phyloP scores from a whole-genome alignment of 2,888 invertebrate species.

The Eulithis testata region DNA sequence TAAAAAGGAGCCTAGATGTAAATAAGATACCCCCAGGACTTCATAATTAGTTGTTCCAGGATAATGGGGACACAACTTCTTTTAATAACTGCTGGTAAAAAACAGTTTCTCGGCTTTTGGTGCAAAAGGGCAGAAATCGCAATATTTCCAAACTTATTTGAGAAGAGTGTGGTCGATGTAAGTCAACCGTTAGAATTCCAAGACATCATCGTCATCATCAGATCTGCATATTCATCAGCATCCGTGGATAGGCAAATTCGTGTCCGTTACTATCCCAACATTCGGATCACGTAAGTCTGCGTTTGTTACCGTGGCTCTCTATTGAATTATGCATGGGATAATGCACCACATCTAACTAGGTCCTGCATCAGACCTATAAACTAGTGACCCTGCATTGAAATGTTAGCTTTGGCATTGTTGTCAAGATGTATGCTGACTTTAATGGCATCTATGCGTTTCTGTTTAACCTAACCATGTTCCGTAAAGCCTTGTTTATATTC shows the following conservation, averaged over 20 bases:
- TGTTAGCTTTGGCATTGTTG: conserved; percentile 48
- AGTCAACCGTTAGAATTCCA: conserved; percentile 77
- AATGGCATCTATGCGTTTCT: conserved; percentile 32
- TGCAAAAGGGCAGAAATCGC: background rate
- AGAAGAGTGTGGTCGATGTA: conserved; percentile 2
- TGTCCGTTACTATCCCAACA: conserved; percentile 66
- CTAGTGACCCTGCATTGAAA: conserved; percentile 53
- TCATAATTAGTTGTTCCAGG: too few relatives aligned
- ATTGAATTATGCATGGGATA: conserved; percentile 67
- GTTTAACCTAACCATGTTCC: background rate
- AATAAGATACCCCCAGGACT: background rate
- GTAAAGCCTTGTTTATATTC: background rate
- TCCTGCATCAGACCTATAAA: conserved; percentile 51
- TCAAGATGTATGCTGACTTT: conserved; percentile 38
- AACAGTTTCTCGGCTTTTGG: background rate
- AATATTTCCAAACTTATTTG: background rate
- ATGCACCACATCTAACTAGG: conserved; percentile 56
- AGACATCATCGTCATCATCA: conserved; percentile 67
- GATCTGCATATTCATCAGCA: conserved; percentile 77
- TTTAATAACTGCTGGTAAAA: too few relatives aligned
- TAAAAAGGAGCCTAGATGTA: background rate
- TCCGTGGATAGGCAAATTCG: conserved; percentile 65
- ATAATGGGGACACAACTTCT: too few relatives aligned
- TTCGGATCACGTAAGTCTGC: conserved; percentile 62
- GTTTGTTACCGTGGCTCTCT: conserved; percentile 52